Evolutionary conservation across 2,888 invertebrate species (phyloP).

Genomic region (Drosophila paucipuncta): DNA sequence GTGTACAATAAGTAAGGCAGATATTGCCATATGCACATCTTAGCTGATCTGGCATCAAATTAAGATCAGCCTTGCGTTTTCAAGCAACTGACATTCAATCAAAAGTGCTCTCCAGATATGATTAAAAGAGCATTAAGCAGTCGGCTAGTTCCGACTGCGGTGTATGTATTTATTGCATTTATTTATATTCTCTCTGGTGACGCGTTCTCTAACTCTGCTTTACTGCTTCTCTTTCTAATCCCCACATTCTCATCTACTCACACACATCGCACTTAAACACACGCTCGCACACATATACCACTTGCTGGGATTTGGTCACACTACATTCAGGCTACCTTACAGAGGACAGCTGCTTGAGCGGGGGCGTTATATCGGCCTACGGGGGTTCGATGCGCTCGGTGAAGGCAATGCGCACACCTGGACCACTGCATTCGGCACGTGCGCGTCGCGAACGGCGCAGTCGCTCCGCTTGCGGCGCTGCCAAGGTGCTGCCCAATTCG

Average conservation of each 20-base stretch:
- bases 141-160: not conserved
- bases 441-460: slow-evolving; percentile 83
- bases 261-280: slow-evolving; percentile 19
- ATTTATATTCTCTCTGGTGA: slow-evolving; percentile 31
- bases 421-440: slow-evolving; percentile 83
- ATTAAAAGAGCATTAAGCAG: not conserved
- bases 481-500: slow-evolving; percentile 13
- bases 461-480: slow-evolving; percentile 79
- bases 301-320: slow-evolving; percentile 49
- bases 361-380: slow-evolving; percentile 44
- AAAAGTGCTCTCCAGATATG: not conserved
- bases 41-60: not conserved
- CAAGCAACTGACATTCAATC: not conserved
- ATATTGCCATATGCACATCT: not conserved
- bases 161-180: not conserved
- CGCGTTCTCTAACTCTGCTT: slow-evolving; percentile 27
- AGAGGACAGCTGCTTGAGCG: slow-evolving; percentile 83
- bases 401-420: slow-evolving; percentile 75
- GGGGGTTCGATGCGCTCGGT: slow-evolving; percentile 50
- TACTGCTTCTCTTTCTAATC: slow-evolving; percentile 9
- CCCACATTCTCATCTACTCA: slow-evolving; percentile 20
- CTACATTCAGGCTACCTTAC: slow-evolving; percentile 85
- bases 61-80: not conserved
- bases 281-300: slow-evolving; percentile 12
- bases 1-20: not conserved